These are phyloP conservation scores for Chamaetylas fuelleborni DNA, from an alignment of 2,113 vertebrate species.

Conservation along the genomic window DNA sequence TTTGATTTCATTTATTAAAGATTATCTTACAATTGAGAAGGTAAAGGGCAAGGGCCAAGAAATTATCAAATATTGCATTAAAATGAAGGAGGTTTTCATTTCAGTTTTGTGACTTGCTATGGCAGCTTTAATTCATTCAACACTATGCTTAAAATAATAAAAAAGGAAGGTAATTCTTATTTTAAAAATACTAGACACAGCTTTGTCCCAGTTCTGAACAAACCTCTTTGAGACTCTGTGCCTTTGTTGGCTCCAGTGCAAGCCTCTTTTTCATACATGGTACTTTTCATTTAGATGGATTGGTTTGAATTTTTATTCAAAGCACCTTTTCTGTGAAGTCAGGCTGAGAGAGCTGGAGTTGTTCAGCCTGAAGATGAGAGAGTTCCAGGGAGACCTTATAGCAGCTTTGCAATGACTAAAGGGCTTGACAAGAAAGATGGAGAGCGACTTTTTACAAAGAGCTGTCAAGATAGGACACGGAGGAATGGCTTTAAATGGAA, in stretches of 20 bases:
- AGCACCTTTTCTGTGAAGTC: background rate
- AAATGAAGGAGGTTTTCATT: slow-evolving; percentile 11
- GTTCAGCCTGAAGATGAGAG: background rate
- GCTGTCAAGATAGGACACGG: too few relatives aligned
- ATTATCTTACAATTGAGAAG: background rate
- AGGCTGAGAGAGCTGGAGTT: background rate
- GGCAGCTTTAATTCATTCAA: slow-evolving; percentile 2
- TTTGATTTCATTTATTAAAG: slow-evolving; percentile 36
- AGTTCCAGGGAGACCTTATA: background rate
- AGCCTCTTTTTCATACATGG: background rate
- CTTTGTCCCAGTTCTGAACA: background rate
- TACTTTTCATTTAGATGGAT: background rate
- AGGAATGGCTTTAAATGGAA: background rate
- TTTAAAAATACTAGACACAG: slow-evolving; percentile 5
- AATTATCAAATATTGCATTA: slow-evolving; percentile 14
- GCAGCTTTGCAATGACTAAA: background rate
- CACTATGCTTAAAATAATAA: background rate
- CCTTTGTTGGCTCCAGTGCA: background rate
- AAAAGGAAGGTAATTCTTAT: background rate
- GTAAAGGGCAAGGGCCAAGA: background rate
- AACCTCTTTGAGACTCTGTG: background rate
- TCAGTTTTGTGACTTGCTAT: slow-evolving; percentile 19
- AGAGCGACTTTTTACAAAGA: background rate
- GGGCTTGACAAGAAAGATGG: background rate
- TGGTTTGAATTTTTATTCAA: background rate